Evolutionary conservation across 2,888 invertebrate species (phyloP).

Genomic region (Arge pagana): DNA sequence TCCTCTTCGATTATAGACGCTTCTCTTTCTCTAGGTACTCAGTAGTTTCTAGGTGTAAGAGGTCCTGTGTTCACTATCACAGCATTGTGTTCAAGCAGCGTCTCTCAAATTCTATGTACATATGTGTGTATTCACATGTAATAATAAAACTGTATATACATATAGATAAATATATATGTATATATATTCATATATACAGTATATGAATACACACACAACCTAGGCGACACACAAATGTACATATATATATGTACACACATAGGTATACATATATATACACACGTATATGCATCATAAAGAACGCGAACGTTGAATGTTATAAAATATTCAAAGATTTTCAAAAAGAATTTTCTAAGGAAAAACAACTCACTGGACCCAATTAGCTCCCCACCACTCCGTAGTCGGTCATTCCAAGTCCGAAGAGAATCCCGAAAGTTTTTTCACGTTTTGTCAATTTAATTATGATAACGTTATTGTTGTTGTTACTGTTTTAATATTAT

Average conservation of each 20-base stretch:
- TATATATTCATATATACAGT: no score
- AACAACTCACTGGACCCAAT: constrained; percentile 38
- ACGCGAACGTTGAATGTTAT: constrained; percentile 27
- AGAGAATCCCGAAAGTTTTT: constrained; percentile 4
- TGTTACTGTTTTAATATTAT: neutral
- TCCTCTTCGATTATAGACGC: neutral
- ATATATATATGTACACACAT: no score
- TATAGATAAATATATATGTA: neutral
- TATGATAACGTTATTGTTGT: no score
- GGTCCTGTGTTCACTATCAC: constrained; percentile 44
- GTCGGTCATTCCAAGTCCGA: constrained; percentile 25
- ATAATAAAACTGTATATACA: no score
- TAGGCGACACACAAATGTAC: no score
- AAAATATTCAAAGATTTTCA: constrained; percentile 11
- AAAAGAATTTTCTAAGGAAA: constrained; percentile 26
- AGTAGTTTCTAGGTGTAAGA: constrained; percentile 5
- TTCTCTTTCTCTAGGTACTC: constrained; percentile 13
- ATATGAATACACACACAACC: no score
- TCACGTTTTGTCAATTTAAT: no score
- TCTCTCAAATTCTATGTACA: no score
- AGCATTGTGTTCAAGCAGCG: no score
- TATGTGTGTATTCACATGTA: no score
- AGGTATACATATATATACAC: no score
- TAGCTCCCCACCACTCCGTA: constrained; percentile 43
- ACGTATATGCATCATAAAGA: no score